phyloP scores from a whole-genome alignment of 2,113 vertebrate genomes.

The Urocolius indicus region DNA sequence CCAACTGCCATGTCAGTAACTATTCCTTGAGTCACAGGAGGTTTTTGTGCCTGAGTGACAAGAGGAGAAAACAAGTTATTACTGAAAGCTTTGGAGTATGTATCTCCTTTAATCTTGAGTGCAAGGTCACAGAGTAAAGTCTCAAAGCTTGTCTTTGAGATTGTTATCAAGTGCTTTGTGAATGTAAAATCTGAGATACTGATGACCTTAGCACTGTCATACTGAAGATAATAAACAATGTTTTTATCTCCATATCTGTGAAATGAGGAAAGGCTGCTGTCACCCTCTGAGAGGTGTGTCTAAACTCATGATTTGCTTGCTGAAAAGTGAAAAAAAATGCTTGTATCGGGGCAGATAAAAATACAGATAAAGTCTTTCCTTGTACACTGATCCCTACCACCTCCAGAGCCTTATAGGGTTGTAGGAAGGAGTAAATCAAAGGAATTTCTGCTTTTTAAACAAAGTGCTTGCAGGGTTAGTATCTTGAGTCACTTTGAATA shows the following conservation, averaged over 20 bases:
- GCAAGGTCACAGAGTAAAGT: slow-evolving; percentile 15
- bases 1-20: neutral
- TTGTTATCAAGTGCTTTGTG: slow-evolving; percentile 21
- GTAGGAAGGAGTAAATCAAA: neutral
- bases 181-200: neutral
- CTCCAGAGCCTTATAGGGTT: neutral
- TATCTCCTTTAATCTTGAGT: slow-evolving; percentile 7
- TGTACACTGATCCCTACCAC: neutral
- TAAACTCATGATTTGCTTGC: neutral
- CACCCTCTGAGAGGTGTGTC: neutral
- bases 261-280: neutral
- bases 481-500: neutral
- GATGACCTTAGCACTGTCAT: neutral
- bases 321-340: neutral
- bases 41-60: neutral
- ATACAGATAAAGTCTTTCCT: neutral
- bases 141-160: slow-evolving; percentile 12
- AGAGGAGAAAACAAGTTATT: slow-evolving; percentile 2
- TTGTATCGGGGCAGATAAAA: neutral
- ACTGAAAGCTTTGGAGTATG: neutral
- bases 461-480: neutral
- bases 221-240: neutral
- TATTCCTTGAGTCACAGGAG: neutral
- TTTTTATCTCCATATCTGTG: neutral
- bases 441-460: neutral